Evolutionary conservation across 2,113 vertebrate species (phyloP).

Genomic region (Centropristis striata): DNA sequence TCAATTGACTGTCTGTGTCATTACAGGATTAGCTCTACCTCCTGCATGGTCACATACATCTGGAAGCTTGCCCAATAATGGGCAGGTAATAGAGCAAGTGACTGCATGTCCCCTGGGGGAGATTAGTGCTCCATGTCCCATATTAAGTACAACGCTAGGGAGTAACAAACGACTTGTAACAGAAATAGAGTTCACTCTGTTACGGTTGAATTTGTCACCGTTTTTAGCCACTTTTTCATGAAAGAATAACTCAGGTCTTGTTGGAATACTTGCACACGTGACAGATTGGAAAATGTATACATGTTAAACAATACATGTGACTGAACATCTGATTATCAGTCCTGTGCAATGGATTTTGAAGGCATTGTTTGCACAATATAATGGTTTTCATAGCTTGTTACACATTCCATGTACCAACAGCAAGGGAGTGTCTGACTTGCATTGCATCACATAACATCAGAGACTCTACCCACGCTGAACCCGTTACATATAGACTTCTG

Average conservation of each 20-base stretch:
- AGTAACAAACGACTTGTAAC: slow-evolving; percentile 49
- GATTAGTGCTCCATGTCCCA: slow-evolving; percentile 67
- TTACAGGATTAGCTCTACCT: slow-evolving; percentile 81
- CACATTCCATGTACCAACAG: too few relatives aligned
- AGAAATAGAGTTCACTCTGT: slow-evolving; percentile 21
- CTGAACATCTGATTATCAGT: not conserved
- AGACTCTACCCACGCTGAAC: too few relatives aligned
- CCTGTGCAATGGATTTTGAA: too few relatives aligned
- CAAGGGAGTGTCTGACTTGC: too few relatives aligned
- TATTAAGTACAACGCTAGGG: slow-evolving; percentile 55
- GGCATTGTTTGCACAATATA: too few relatives aligned
- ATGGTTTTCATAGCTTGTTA: not conserved
- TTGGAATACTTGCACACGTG: not conserved
- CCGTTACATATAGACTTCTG: too few relatives aligned
- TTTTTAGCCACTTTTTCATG: slow-evolving; percentile 7
- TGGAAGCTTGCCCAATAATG: slow-evolving; percentile 76
- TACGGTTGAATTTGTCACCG: not conserved
- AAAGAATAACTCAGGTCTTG: not conserved
- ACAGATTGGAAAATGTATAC: not conserved
- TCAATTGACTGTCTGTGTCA: slow-evolving; percentile 83
- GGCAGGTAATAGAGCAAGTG: slow-evolving; percentile 76
- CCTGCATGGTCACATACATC: slow-evolving; percentile 65
- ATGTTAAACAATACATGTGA: not conserved
- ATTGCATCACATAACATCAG: too few relatives aligned
- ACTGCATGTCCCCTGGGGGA: slow-evolving; percentile 73